A percentile compares a stretch with the other conserved stretches of the same genome.
These are phyloP conservation scores for Catocala fraxini DNA, from an alignment of 2,888 invertebrate species.

Conservation along the genomic window DNA sequence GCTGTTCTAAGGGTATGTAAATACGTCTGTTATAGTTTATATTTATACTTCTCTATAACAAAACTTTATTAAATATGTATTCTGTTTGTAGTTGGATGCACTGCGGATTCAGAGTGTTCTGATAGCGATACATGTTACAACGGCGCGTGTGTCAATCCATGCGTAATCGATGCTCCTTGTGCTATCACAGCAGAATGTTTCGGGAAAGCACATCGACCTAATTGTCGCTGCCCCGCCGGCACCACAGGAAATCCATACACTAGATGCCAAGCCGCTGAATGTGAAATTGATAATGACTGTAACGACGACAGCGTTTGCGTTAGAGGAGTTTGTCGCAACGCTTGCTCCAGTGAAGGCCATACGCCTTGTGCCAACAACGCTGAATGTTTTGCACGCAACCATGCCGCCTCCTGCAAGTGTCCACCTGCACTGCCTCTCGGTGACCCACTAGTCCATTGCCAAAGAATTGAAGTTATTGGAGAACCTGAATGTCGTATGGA, in stretches of 20 bases:
- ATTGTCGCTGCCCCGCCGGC: conserved; percentile 93
- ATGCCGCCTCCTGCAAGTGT: conserved; percentile 94
- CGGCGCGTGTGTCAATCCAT: conserved; percentile 94
- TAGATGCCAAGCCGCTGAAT: conserved; percentile 93
- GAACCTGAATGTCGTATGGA: conserved; percentile 92
- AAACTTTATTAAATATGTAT: conserved; percentile 18
- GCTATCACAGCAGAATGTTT: conserved; percentile 95
- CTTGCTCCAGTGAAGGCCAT: conserved; percentile 89
- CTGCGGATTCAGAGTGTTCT: conserved; percentile 94
- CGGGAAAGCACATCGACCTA: conserved; percentile 92
- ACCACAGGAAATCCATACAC: conserved; percentile 93
- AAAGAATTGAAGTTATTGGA: conserved; percentile 79
- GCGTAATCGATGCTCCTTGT: conserved; percentile 93
- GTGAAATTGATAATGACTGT: conserved; percentile 93
- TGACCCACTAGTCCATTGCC: conserved; percentile 93
- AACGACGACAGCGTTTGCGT: conserved; percentile 92
- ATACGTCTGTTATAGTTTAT: too few species aligned
- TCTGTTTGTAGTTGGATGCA: conserved; percentile 91
- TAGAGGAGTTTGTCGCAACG: conserved; percentile 92
- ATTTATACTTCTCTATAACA: too few species aligned
- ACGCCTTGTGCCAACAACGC: conserved; percentile 95
- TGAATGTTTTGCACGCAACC: conserved; percentile 93
- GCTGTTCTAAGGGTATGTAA: conserved; percentile 90
- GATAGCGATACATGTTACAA: conserved; percentile 94
- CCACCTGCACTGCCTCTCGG: conserved; percentile 93